Evolutionary conservation across 2,797 vertebrate genomes (phyloP).

Genomic region (Cuniculus paca): DNA sequence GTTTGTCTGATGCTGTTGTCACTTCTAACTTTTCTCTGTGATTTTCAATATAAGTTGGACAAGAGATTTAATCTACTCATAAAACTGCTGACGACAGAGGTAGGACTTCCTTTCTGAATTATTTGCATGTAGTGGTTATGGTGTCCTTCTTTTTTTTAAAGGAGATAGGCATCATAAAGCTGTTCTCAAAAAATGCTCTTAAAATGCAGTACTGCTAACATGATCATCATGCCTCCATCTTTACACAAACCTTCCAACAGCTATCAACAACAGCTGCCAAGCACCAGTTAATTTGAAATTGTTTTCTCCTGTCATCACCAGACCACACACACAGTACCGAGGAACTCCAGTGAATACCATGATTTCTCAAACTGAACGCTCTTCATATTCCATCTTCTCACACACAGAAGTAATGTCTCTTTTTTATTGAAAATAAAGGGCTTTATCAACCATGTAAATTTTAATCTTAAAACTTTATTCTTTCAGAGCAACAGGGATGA

Average conservation of each 20-base stretch:
- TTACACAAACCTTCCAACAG: slow-evolving; percentile 28
- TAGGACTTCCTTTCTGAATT: not conserved
- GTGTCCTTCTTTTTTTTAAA: not conserved
- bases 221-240: not conserved
- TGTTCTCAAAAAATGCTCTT: slow-evolving; percentile 54
- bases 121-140: not conserved
- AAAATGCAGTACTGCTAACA: not conserved
- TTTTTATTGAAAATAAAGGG: slow-evolving; percentile 48
- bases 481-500: not conserved
- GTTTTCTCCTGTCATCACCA: slow-evolving; percentile 64
- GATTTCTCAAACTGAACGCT: slow-evolving; percentile 1
- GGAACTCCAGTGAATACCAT: not conserved
- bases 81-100: not conserved
- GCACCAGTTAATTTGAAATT: slow-evolving; percentile 39
- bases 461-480: not conserved
- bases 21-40: slow-evolving; percentile 40
- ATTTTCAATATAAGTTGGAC: not conserved
- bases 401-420: not conserved
- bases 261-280: slow-evolving; percentile 54
- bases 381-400: not conserved
- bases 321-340: slow-evolving; percentile 39
- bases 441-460: not conserved
- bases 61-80: not conserved
- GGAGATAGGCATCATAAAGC: not conserved
- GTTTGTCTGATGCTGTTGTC: not conserved